Evolutionary conservation across 2,113 vertebrate species (phyloP).

Genomic region (Naja naja): DNA sequence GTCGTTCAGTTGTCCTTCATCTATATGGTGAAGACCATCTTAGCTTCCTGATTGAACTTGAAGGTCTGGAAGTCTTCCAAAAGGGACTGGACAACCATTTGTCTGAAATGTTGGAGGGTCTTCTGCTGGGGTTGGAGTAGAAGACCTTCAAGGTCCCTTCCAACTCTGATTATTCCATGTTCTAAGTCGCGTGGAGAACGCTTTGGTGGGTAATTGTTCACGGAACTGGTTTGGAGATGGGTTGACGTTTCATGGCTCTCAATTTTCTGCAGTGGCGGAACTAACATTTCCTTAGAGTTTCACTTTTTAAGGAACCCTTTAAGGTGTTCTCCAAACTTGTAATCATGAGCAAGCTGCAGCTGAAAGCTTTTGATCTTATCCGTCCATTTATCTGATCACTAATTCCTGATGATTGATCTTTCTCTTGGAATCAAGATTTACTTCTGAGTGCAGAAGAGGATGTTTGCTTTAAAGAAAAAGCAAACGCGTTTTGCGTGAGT

Average conservation of each 20-base stretch:
- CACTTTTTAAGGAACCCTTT: neutral
- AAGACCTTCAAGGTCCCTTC: neutral
- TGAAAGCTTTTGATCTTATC: constrained; percentile 12
- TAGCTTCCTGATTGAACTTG: neutral
- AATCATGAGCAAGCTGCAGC: rapidly evolving
- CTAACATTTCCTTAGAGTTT: neutral
- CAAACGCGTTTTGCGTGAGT: neutral
- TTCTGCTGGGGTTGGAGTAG: neutral
- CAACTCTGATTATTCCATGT: neutral
- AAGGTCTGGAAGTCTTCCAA: neutral
- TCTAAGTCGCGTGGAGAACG: neutral
- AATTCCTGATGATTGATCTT: neutral
- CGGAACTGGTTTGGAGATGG: neutral
- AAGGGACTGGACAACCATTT: neutral
- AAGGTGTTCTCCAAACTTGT: constrained; percentile 3
- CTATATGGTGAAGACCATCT: neutral
- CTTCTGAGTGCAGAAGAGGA: rapidly evolving
- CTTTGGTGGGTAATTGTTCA: neutral
- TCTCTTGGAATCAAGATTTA: neutral
- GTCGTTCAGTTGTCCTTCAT: neutral
- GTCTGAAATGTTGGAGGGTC: neutral
- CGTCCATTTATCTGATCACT: neutral
- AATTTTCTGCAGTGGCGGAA: neutral
- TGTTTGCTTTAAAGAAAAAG: neutral
- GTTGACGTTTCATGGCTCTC: neutral